Base-by-base conservation (phyloP, 2,113 vertebrate species). In the Alouatta palliata region DNA sequence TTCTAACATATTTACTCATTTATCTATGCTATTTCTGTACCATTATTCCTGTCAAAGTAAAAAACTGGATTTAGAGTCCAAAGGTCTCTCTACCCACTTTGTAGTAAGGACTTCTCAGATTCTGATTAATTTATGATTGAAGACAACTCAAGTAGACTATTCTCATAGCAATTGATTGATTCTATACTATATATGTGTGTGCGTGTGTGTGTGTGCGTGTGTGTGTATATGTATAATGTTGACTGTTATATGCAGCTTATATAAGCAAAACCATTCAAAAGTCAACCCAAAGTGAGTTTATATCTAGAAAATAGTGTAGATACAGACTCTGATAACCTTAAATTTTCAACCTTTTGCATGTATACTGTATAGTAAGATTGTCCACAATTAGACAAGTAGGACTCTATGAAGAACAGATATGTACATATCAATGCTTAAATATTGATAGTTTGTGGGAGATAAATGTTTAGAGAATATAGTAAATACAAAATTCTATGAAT, bases 231-330 rank as follows among this genome's bases (percentile, higher is more conserved):
- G 61, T 80, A 91, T 82, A 83, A 47, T 56, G 7, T 43, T 73
- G 81, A 64, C 61, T 76, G 3, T 6, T 40, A 1, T 52, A 6
- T 91, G 12, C 23, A 68, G n/a, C 30, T 90, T 20, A 87, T 68
- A 64, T 3, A 93, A 84, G 49, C 56, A 87, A 95, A 90, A 76
- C 2, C 27, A 79, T 81, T 95, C 10, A 87, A 96, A 87, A 70
- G 13, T 8, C 13, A 90, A 45, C 47, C 52, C 66, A 64, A 32
- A 2, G 2, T 90, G 27, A 49, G 11, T 92, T 92, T 49, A 80
- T 23, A 52, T 66, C 35, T 81, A 79, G 35, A 90, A 92, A 81
- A 49, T n/a, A 45, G 11, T 91, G 91, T 54, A 90, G n/a, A 70
- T 35, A 45, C 40, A 75, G 58, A 30, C 20, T 6, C 23, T 83